Base-by-base conservation (phyloP, 1,140 invertebrate species). In the Ephestia elutella region DNA sequence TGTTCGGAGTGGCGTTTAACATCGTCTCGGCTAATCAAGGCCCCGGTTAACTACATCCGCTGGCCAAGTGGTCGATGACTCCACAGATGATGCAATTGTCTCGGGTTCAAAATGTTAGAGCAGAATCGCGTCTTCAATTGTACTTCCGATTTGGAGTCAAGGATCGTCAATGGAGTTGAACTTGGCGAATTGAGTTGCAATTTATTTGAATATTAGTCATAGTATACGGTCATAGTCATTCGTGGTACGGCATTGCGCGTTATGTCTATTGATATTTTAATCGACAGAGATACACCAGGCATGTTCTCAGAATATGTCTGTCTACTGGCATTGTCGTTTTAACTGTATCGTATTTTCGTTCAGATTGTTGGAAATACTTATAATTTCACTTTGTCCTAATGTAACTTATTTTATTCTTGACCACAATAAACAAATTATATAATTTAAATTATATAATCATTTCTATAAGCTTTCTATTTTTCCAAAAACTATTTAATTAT, bases 111-210 rank as follows among this genome's bases (percentile, higher is more conserved):
- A 73, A 62, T 68, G 70, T 75, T 68, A 71, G 73, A 68, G 68
- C 58, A 65, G 72, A 79, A 75, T 77, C 70, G 75, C 73, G 71
- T 66, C 68, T 70, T 65, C 78, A 82, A 80, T 86, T 81, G 60
- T 64, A 80, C 80, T 86, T 87, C 85, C 85, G 82, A 87, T 87
- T 80, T 65, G 62, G 79, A 86, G 82, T 84, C 85, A 87, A 87
- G 84, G 84, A 32, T 59, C 69, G 73, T 75, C 74, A 86, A 83
- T 75, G 72, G 58, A 71, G 32, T 65, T 82, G 73, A 82, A 80
- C 76, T 66, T 62, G 56, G n/a, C 49, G 60, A 63, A 62, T 59
- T 63, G 56, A 62, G 30, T 38, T 56, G 56, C 54, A 44, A 57
- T 64, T 62, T 51, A 50, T 58, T 60, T 55, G 21, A 56, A 48